A percentile compares a stretch with the other conserved stretches of the same genome.
Evolutionary conservation across 2,888 invertebrate species (phyloP).

Genomic region (Xanthorhoe spadicearia): DNA sequence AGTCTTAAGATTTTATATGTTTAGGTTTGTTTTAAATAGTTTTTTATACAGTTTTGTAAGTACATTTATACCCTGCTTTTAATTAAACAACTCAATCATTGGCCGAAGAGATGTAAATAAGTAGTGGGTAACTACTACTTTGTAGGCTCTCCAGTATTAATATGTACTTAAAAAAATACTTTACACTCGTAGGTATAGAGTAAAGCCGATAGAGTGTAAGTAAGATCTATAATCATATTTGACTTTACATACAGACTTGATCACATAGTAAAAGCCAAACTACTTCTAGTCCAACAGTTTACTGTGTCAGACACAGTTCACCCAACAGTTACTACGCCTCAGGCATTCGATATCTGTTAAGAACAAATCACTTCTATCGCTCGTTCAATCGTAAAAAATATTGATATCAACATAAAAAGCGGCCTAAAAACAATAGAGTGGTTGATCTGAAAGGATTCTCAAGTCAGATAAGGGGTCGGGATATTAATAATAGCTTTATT

Average conservation of each 20-base stretch:
- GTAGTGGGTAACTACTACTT: too few species aligned
- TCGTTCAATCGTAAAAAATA: slow-evolving; percentile 81
- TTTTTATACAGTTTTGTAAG: too few species aligned
- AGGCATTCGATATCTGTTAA: slow-evolving; percentile 69
- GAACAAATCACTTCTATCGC: slow-evolving; percentile 83
- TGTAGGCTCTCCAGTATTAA: too few species aligned
- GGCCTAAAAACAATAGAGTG: slow-evolving; percentile 82
- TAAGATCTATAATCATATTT: neutral
- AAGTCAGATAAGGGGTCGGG: slow-evolving; percentile 72
- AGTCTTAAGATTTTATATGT: neutral
- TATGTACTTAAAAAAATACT: too few species aligned
- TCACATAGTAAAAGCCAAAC: neutral
- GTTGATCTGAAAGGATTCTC: slow-evolving; percentile 82
- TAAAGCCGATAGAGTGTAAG: too few species aligned
- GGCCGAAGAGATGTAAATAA: too few species aligned
- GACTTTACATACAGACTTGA: neutral
- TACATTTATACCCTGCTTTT: too few species aligned
- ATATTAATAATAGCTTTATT: slow-evolving; percentile 81
- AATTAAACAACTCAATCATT: too few species aligned
- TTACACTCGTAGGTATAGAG: too few species aligned
- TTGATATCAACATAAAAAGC: slow-evolving; percentile 82
- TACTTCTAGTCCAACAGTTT: neutral
- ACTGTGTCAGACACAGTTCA: slow-evolving; percentile 63
- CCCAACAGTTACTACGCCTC: slow-evolving; percentile 28
- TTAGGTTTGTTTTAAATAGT: too few species aligned